Conservation (phyloP, 2,888 invertebrate species). For the Lasioglossum vierecki region DNA sequence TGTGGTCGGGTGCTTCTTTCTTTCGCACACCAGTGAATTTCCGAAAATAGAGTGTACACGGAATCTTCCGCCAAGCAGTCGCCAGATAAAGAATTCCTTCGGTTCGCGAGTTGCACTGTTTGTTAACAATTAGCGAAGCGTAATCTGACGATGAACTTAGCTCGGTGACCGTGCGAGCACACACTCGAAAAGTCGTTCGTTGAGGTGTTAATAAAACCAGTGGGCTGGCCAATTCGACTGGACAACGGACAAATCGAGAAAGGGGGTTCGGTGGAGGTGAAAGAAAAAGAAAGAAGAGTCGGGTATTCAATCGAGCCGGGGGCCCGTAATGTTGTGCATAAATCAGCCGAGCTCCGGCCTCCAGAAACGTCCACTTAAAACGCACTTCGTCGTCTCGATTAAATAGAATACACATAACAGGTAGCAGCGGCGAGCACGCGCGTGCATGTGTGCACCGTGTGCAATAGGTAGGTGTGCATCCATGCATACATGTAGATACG, state of each 20-base stretch:
- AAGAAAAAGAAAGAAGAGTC: not conserved
- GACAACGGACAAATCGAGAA: not conserved
- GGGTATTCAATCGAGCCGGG: constrained; percentile 28
- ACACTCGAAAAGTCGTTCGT: not conserved
- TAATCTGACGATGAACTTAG: not conserved
- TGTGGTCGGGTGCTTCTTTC: no score
- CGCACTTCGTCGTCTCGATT: constrained; percentile 24
- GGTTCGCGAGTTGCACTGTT: not conserved
- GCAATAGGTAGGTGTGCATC: not conserved
- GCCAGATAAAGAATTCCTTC: not conserved
- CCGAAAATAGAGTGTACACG: not conserved
- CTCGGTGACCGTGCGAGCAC: not conserved
- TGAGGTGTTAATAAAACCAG: constrained; percentile 10
- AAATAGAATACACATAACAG: constrained; percentile 30
- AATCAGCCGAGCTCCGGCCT: constrained; percentile 28
- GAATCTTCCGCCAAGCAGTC: not conserved
- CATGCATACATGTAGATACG: not conserved
- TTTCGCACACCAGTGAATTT: no score
- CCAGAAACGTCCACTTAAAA: constrained; percentile 43
- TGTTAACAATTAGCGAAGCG: not conserved
- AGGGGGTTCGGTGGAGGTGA: not conserved
- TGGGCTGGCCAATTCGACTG: not conserved
- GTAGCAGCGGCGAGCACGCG: not conserved
- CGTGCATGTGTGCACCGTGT: not conserved
- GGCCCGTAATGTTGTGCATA: constrained; percentile 19